A percentile compares a stretch with the other conserved stretches of the same genome.
Conservation (phyloP, 2,888 invertebrate species). For the Taphrorychus bicolor region DNA sequence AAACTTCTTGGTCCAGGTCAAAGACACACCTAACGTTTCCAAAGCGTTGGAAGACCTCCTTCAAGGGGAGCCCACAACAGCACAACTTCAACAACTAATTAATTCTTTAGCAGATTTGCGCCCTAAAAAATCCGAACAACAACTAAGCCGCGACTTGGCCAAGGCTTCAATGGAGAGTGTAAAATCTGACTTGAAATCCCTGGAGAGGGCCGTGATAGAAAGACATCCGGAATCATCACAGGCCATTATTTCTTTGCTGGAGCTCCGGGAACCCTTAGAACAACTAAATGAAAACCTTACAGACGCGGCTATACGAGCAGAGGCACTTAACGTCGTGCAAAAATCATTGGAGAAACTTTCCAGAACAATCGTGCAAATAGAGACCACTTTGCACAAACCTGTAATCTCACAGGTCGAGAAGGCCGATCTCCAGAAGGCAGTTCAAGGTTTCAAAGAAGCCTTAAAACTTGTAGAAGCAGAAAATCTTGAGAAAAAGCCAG, state of each 20-base stretch:
- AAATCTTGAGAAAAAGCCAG: background rate
- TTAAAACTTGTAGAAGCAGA: background rate
- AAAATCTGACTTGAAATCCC: slow-evolving; percentile 39
- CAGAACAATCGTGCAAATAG: slow-evolving; percentile 36
- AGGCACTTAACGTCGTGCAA: slow-evolving; percentile 31
- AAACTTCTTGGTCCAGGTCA: background rate
- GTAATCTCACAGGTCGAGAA: slow-evolving; percentile 40
- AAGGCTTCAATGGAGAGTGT: slow-evolving; percentile 39
- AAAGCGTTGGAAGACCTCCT: background rate
- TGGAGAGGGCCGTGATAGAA: slow-evolving; percentile 43
- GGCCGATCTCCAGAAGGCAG: slow-evolving; percentile 39
- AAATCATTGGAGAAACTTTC: slow-evolving; percentile 42
- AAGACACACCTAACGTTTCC: background rate
- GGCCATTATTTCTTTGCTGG: slow-evolving; percentile 41
- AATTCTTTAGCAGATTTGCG: background rate
- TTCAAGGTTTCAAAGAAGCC: slow-evolving; percentile 17
- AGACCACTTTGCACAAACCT: slow-evolving; percentile 43
- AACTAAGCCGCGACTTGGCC: background rate
- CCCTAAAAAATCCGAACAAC: background rate
- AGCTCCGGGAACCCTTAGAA: slow-evolving; percentile 42
- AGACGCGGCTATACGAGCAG: slow-evolving; percentile 13
- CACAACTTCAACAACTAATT: background rate
- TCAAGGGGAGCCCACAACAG: background rate
- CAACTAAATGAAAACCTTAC: slow-evolving; percentile 34
- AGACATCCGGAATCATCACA: slow-evolving; percentile 36